Conservation (phyloP, 2,888 invertebrate species). For the Malthinus flaveolus region DNA sequence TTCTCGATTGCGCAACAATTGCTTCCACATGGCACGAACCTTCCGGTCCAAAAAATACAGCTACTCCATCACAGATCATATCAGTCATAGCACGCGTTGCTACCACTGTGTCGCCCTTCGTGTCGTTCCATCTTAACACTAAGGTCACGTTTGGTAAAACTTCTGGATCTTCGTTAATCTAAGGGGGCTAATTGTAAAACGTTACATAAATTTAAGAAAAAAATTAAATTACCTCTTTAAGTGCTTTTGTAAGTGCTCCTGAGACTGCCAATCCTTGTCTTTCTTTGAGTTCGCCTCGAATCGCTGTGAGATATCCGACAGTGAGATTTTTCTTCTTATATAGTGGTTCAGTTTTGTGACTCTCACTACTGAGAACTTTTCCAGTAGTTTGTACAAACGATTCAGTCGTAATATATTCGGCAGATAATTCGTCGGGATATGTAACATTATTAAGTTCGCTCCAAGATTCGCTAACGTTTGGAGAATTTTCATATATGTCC, state of each 20-base stretch:
- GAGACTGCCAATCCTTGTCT: constrained; percentile 86
- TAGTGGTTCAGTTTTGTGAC: constrained; percentile 55
- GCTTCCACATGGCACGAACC: constrained; percentile 94
- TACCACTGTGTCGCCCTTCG: constrained; percentile 80
- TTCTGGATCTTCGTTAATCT: constrained; percentile 72
- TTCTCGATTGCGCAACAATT: constrained; percentile 88
- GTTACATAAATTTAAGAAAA: neutral
- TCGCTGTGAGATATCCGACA: constrained; percentile 84
- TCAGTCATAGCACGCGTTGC: constrained; percentile 84
- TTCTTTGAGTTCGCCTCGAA: constrained; percentile 70
- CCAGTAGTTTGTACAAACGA: constrained; percentile 10
- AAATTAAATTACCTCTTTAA: constrained; percentile 72
- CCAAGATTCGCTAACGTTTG: constrained; percentile 12
- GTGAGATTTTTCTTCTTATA: constrained; percentile 66
- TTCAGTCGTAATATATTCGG: constrained; percentile 13
- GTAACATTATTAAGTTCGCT: constrained; percentile 23
- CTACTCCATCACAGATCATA: constrained; percentile 88
- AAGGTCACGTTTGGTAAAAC: constrained; percentile 76
- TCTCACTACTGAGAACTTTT: constrained; percentile 38
- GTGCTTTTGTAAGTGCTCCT: constrained; percentile 87
- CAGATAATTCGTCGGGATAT: constrained; percentile 30
- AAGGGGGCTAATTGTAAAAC: constrained; percentile 24
- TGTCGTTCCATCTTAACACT: constrained; percentile 79
- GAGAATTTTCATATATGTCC: constrained; percentile 26
- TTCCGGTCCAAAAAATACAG: constrained; percentile 95